Evolutionary conservation across 2,797 vertebrate genomes (phyloP).

Genomic region (Huso huso): DNA sequence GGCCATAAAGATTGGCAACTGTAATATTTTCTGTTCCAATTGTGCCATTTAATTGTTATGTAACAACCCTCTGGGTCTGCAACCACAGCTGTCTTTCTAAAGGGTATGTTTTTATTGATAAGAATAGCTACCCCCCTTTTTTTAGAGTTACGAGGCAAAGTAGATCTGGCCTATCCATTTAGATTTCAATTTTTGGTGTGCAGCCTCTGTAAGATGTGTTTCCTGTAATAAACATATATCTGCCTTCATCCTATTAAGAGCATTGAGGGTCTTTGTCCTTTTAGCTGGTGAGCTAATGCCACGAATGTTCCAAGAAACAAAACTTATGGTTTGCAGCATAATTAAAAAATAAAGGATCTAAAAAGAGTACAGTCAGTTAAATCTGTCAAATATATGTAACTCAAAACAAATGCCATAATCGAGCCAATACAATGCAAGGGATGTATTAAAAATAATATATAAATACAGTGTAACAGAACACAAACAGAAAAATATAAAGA

Average conservation of each 20-base stretch:
- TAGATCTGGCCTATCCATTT: background rate
- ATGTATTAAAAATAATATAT: no score
- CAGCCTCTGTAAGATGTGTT: background rate
- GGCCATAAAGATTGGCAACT: background rate
- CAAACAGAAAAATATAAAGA: no score
- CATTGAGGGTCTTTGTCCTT: no score
- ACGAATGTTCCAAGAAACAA: no score
- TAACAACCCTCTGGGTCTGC: background rate
- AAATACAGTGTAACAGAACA: no score
- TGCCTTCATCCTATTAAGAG: background rate
- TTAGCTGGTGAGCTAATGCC: no score
- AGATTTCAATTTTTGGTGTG: background rate
- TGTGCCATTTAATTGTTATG: background rate
- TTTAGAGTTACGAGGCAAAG: background rate
- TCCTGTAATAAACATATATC: background rate
- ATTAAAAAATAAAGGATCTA: no score
- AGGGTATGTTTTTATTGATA: constrained; percentile 1
- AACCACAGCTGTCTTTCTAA: background rate
- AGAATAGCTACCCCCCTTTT: background rate
- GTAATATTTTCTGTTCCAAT: background rate
- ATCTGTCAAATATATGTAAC: no score
- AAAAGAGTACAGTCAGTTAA: no score
- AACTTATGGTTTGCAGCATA: no score
- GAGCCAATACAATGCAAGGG: no score
- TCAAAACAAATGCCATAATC: no score